phyloP scores from a whole-genome alignment of 2,797 vertebrate species.

The Apogon talboti region DNA sequence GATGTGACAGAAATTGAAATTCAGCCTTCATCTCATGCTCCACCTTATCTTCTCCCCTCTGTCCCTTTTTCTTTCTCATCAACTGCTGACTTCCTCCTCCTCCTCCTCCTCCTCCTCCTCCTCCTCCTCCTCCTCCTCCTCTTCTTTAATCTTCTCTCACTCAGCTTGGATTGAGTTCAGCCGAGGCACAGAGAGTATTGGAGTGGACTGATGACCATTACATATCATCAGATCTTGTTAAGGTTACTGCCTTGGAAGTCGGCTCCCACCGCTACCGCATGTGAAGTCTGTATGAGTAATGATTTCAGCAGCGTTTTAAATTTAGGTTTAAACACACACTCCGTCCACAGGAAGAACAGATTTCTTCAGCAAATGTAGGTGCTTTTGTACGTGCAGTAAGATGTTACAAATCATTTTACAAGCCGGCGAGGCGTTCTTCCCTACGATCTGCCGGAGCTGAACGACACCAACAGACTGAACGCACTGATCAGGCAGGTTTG shows the following conservation, averaged over 20 bases:
- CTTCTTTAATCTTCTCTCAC: conserved; percentile 37
- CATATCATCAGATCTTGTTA: conserved; percentile 24
- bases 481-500: too few species aligned
- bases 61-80: conserved; percentile 18
- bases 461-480: too few species aligned
- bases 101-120: conserved; percentile 26
- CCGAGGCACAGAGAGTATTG: conserved; percentile 17
- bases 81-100: conserved; percentile 17
- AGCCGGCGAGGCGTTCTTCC: too few species aligned
- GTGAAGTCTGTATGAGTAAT: conserved; percentile 4
- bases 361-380: too few species aligned
- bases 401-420: too few species aligned
- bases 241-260: conserved; percentile 23
- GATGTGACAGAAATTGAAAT: conserved; percentile 48
- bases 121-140: conserved; percentile 22
- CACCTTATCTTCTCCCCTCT: conserved; percentile 28
- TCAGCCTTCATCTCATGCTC: conserved; percentile 46
- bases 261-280: background rate
- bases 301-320: conserved; percentile 15
- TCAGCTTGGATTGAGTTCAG: conserved; percentile 43
- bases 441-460: too few species aligned
- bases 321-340: conserved; percentile 10
- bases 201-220: conserved; percentile 24
- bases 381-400: too few species aligned
- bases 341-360: background rate